Evolutionary conservation across 2,888 invertebrate genomes (phyloP), one percentile per base, ranked within the genome.

Genomic region (Anticlea derivata): DNA sequence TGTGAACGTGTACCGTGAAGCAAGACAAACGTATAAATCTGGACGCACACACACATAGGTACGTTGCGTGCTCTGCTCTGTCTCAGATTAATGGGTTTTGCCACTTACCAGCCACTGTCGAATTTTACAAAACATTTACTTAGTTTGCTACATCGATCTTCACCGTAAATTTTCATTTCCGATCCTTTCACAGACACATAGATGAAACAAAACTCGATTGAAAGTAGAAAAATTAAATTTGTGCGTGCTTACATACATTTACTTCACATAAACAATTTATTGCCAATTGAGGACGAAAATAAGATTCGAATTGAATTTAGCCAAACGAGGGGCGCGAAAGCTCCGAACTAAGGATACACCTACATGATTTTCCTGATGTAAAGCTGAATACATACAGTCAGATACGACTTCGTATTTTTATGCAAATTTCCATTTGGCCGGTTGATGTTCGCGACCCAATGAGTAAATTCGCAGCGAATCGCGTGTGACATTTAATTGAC

Each of bases 401-500:
- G 38, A 49, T 39, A 39, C 26, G 26, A 40, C 17, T 23, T 13
- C 73, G 71, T 80, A 77, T 80, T 85, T 86, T 84, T 78, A 88
- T 87, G 85, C 71, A 86, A 86, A 86, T 87, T 82, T 78, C 75
- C 84, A 81, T 83, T 82, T 79, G 81, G 75, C 70, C 73, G 70
- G 80, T 73, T 82, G 79, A 86, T 84, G 74, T 83, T 81, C 76
- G 69, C 83, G 68, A 77, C 66, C 73, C 77, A 79, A 76, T 82
- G 86, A 70, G 80, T 82, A 79, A 81, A 88, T 86, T 87, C 75
- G 72, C 77, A 76, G 65, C 78, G 84, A 78, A 83, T 85, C 78
- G 85, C 71, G 72, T 73, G 82, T 82, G 85, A 86, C 80, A 82
- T 83, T 82, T 82, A 86, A 85, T 86, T 83, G 88, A 86, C 84